These are phyloP conservation scores for Melanophora roralis DNA, from an alignment of 2,888 invertebrate species.

Conservation along the genomic window DNA sequence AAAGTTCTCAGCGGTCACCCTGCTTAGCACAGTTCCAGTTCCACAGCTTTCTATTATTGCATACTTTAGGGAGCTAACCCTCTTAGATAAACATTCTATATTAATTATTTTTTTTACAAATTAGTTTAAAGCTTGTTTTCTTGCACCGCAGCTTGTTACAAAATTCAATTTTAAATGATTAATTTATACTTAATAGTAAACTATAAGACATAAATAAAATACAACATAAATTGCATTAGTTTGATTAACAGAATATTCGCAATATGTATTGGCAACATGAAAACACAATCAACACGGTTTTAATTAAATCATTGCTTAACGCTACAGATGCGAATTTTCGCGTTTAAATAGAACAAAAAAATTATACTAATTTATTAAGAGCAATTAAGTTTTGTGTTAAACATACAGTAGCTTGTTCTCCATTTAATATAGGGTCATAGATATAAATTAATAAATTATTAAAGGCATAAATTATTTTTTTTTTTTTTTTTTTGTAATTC, in stretches of 20 bases:
- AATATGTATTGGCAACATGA: constrained; percentile 4
- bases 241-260: constrained; percentile 5
- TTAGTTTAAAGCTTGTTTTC: constrained; percentile 20
- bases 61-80: neutral
- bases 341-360: neutral
- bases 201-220: neutral
- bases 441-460: no score
- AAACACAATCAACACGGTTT: neutral
- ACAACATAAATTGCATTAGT: constrained; percentile 6
- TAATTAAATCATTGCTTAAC: constrained; percentile 36
- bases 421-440: no score
- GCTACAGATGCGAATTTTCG: neutral
- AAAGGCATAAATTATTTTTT: neutral
- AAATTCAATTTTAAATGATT: neutral
- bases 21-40: no score
- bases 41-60: neutral
- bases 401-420: constrained; percentile 8
- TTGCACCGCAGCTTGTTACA: neutral
- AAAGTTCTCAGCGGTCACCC: no score
- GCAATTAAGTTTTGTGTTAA: constrained; percentile 30
- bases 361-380: constrained; percentile 32
- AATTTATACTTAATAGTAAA: constrained; percentile 18
- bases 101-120: neutral
- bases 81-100: neutral
- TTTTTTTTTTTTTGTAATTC: neutral